These are phyloP conservation scores for Baronia brevicornis DNA, from an alignment of 2,888 invertebrate species.

Conservation along the genomic window DNA sequence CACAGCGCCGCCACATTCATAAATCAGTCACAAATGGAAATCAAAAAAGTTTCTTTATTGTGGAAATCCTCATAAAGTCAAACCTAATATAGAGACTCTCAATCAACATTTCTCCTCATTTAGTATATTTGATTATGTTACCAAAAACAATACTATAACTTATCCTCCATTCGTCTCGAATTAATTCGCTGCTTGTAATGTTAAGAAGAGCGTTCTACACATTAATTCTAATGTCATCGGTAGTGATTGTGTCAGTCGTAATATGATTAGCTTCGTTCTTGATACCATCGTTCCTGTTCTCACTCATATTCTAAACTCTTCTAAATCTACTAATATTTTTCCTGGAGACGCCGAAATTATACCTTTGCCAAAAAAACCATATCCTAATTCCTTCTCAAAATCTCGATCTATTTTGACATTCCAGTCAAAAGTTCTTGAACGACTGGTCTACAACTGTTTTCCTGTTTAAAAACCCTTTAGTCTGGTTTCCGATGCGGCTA, in stretches of 20 bases:
- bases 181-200: conserved; percentile 8
- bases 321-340: conserved; percentile 9
- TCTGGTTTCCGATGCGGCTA: no score
- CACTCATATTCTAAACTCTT: conserved; percentile 16
- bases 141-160: no score
- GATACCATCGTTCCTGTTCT: conserved; percentile 14
- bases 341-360: conserved; percentile 14
- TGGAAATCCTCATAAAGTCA: no score
- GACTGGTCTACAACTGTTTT: conserved; percentile 7
- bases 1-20: no score
- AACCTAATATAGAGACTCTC: no score
- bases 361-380: conserved; percentile 15
- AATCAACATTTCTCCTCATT: no score
- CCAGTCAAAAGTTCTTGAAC: conserved; percentile 15
- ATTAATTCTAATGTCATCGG: conserved; percentile 17
- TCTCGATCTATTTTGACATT: conserved; percentile 18
- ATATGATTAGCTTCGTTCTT: conserved; percentile 17
- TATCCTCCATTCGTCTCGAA: conserved; percentile 6
- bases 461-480: background rate
- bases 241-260: conserved; percentile 16
- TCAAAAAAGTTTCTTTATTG: no score
- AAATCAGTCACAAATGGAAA: no score
- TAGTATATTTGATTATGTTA: no score
- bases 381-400: conserved; percentile 10
- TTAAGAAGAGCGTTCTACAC: conserved; percentile 14